Evolutionary conservation across 2,797 vertebrate species (phyloP).

Genomic region (Balearica regulorum): DNA sequence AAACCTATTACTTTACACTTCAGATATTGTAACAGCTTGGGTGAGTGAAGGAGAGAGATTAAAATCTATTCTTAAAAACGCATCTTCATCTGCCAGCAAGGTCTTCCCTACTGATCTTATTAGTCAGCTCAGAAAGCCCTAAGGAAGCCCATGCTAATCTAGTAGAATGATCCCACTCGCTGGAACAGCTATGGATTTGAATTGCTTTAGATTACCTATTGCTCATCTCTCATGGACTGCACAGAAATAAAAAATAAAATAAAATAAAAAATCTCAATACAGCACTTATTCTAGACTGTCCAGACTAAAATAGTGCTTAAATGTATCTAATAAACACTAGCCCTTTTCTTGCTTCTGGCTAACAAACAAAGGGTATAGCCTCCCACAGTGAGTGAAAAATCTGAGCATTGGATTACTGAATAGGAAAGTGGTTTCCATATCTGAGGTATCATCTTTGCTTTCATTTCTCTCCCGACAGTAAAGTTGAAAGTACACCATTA

Average conservation of each 20-base stretch:
- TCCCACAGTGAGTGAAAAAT: not conserved
- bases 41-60: not conserved
- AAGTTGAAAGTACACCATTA: not conserved
- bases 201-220: not conserved
- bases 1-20: not conserved
- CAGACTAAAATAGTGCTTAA: not conserved
- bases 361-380: not conserved
- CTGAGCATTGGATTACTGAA: not conserved
- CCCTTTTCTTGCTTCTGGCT: not conserved
- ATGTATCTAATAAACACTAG: not conserved
- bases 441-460: not conserved
- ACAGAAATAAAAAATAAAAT: not conserved
- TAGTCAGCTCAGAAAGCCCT: not conserved
- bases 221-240: not conserved
- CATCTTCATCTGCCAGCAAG: not conserved
- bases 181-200: not conserved
- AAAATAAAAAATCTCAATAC: no score
- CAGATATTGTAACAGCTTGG: not conserved
- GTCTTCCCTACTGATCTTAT: not conserved
- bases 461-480: not conserved
- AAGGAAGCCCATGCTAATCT: not conserved
- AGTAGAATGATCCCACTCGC: not conserved
- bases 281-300: not conserved
- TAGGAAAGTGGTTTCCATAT: not conserved
- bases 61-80: not conserved